Percentiles rank a stretch among this genome's conserved stretches.
Conservation (phyloP, 2,113 vertebrate species). For the Crotalus tigris region DNA sequence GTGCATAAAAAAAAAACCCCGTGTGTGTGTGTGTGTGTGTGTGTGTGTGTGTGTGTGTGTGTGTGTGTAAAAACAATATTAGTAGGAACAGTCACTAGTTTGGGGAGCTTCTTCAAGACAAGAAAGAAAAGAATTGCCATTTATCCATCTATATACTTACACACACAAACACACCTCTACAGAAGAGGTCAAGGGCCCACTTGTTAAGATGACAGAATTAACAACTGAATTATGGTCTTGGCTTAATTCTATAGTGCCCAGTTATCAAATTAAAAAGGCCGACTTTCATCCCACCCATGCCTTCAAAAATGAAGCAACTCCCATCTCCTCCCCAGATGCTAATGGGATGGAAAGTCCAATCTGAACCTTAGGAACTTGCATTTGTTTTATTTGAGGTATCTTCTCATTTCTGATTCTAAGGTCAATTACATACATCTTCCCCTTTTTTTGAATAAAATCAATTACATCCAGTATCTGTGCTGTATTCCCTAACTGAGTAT, state of each 20-base stretch:
- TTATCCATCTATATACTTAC: slow-evolving; percentile 46
- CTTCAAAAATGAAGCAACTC: slow-evolving; percentile 38
- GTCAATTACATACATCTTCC: slow-evolving; percentile 59
- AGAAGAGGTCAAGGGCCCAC: slow-evolving; percentile 57
- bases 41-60: too few relatives aligned
- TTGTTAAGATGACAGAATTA: slow-evolving; percentile 55
- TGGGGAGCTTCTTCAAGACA: slow-evolving; percentile 27
- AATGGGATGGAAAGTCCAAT: slow-evolving; percentile 67
- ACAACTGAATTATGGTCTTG: slow-evolving; percentile 63
- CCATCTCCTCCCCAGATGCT: slow-evolving; percentile 59
- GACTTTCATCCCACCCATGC: slow-evolving; percentile 52
- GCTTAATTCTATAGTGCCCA: slow-evolving; percentile 49
- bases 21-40: too few relatives aligned
- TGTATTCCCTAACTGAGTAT: slow-evolving; percentile 63
- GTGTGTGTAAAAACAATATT: slow-evolving; percentile 16
- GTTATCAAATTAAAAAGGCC: slow-evolving; percentile 51
- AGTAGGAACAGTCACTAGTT: slow-evolving; percentile 50
- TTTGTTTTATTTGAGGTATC: slow-evolving; percentile 75
- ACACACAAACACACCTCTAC: slow-evolving; percentile 10
- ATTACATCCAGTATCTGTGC: slow-evolving; percentile 70
- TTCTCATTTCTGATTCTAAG: slow-evolving; percentile 69
- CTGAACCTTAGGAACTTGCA: slow-evolving; percentile 70
- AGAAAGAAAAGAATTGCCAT: slow-evolving; percentile 51
- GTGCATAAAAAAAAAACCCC: too few relatives aligned
- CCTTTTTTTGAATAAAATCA: slow-evolving; percentile 69